Percentiles rank a stretch among this genome's conserved stretches.
phyloP scores from a whole-genome alignment of 2,113 vertebrate species.

The human region GRCh38 chr16:59756501-59757000 shows the following conservation, averaged over 20 bases:
- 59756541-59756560: not conserved
- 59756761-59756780: not conserved
- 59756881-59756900: not conserved
- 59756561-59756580: not conserved
- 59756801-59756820: not conserved
- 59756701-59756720: not conserved
- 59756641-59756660: not conserved
- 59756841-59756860: not conserved
- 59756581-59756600: not conserved
- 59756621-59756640: not conserved
- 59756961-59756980: not conserved
- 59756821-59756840: not conserved
- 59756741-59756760: not conserved
- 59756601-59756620: not conserved
- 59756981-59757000: not conserved
- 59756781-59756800: not conserved
- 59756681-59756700: not conserved
- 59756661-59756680: not conserved
- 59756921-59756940: not conserved
- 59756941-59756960: not conserved
- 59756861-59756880: not conserved
- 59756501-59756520: not conserved
- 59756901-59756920: not conserved
- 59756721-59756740: not conserved
- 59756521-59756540: not conserved